Base-by-base conservation (phyloP, 2,113 vertebrate species). In the Dendrocopos noguchii region DNA sequence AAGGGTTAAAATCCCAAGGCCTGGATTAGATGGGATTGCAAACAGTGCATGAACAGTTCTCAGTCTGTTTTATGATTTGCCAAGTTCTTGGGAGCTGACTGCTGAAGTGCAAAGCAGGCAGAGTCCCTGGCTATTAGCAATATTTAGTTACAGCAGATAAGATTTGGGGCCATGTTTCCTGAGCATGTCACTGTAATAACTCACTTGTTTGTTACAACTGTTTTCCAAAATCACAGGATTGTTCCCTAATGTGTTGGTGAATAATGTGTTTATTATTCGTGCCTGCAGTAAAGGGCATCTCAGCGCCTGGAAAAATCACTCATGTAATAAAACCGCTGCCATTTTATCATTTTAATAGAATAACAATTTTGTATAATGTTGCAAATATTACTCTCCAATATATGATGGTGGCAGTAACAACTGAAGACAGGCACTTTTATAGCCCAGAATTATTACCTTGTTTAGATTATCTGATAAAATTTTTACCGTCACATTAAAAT, bases 1-100 rank as follows among this genome's bases (percentile, higher is more conserved):
- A 96, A 87, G 94, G 95, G 95, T 96, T 95, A 96, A 96, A 94
- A 95, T 95, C 83, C 77, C 84, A 86, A 84, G 63, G 87, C 90
- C 75, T 90, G 91, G 90, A 90, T 96, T 93, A 93, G 85, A 34
- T 80, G 68, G 76, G 82, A 93, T 83, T 91, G 87, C 47, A 94
- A 4, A 80, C 84, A 86, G 70, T 71, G 56, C 34, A 18, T 9
- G 56, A 90, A 65, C 53, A 61, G 12, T 86, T 83, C 87, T 93
- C 29, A 20, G 36, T 61, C 71, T 76, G 79, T 82, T 2, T 94
- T 33, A 83, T 14, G 65, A 33, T 92, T 87, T 94, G 82, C 93
- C 91, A 91, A 1, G n/a, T 90, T 95, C 47, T 68, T 6, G 50
- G 68, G 76, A 87, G 5, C 34, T 80, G 75, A 36, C 9, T 14